A percentile compares a stretch with the other conserved stretches of the same genome.
phyloP scores from a whole-genome alignment of 2,888 invertebrate genomes.

The Heliconius ismenius region DNA sequence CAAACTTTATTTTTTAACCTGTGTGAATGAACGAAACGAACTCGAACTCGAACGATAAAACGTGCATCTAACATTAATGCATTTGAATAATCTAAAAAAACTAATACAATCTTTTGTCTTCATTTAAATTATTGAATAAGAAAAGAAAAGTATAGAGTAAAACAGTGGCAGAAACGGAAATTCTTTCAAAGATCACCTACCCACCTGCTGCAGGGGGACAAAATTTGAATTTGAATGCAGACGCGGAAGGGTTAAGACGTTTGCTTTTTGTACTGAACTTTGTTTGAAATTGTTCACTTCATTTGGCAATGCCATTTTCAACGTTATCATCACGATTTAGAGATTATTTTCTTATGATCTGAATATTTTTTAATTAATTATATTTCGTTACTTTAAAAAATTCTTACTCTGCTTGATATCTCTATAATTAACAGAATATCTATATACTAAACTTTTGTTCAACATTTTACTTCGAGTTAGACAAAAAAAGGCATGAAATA shows the following conservation, averaged over 20 bases:
- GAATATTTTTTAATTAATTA: slow-evolving; percentile 26
- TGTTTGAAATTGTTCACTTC: slow-evolving; percentile 33
- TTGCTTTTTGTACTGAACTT: slow-evolving; percentile 49
- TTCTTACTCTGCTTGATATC: slow-evolving; percentile 7
- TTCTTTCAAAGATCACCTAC: slow-evolving; percentile 63
- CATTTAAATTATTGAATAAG: slow-evolving; percentile 36
- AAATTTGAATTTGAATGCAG: slow-evolving; percentile 71
- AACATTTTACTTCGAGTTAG: not conserved
- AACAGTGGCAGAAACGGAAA: slow-evolving; percentile 64
- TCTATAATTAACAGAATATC: slow-evolving; percentile 15
- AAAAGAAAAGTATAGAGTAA: slow-evolving; percentile 49
- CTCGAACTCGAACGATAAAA: slow-evolving; percentile 21
- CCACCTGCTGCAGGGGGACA: slow-evolving; percentile 71
- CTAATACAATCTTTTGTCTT: slow-evolving; percentile 42
- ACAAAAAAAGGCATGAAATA: not conserved
- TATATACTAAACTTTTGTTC: slow-evolving; percentile 16
- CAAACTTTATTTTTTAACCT: not conserved
- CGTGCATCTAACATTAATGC: slow-evolving; percentile 12
- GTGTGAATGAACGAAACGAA: slow-evolving; percentile 18
- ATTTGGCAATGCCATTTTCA: slow-evolving; percentile 46
- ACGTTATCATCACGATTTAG: slow-evolving; percentile 40
- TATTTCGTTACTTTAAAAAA: slow-evolving; percentile 29
- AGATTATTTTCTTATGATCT: slow-evolving; percentile 11
- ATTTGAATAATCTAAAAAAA: slow-evolving; percentile 32
- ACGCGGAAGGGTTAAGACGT: slow-evolving; percentile 69